phyloP scores from a whole-genome alignment of 2,797 vertebrate genomes.

The Paratrypauchen microcephalus region DNA sequence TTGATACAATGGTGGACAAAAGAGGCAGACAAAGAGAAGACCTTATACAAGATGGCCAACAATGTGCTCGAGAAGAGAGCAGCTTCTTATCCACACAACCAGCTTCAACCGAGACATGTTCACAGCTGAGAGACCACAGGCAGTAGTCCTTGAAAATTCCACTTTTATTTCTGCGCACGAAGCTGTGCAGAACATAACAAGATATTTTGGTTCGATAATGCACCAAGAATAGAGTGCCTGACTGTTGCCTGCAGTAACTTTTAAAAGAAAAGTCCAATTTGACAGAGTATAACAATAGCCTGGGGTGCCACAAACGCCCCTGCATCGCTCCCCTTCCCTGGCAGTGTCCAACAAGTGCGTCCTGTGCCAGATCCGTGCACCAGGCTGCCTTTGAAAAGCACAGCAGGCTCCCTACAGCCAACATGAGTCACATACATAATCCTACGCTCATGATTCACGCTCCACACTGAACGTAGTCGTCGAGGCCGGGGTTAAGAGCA shows the following conservation, averaged over 20 bases:
- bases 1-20: background rate
- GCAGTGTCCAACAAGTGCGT: constrained; percentile 25
- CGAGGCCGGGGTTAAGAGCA: constrained; percentile 63
- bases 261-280: constrained; percentile 13
- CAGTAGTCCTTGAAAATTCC: constrained; percentile 1
- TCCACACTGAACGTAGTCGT: constrained; percentile 42
- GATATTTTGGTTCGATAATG: constrained; percentile 8
- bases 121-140: background rate
- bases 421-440: constrained; percentile 65
- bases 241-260: constrained; percentile 9
- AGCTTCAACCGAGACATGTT: background rate
- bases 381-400: constrained; percentile 51
- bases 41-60: background rate
- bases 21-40: background rate
- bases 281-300: constrained; percentile 19
- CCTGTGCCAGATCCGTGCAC: constrained; percentile 37
- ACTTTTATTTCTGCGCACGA: background rate
- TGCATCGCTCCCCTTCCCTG: constrained; percentile 18
- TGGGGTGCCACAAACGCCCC: constrained; percentile 7
- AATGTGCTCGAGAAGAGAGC: background rate
- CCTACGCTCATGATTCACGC: constrained; percentile 69
- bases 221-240: background rate
- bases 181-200: background rate
- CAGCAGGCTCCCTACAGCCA: constrained; percentile 51
- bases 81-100: background rate